A percentile compares a stretch with the other conserved stretches of the same genome.
Evolutionary conservation across 2,113 vertebrate genomes (phyloP).

Genomic region (Oplegnathus fasciatus): DNA sequence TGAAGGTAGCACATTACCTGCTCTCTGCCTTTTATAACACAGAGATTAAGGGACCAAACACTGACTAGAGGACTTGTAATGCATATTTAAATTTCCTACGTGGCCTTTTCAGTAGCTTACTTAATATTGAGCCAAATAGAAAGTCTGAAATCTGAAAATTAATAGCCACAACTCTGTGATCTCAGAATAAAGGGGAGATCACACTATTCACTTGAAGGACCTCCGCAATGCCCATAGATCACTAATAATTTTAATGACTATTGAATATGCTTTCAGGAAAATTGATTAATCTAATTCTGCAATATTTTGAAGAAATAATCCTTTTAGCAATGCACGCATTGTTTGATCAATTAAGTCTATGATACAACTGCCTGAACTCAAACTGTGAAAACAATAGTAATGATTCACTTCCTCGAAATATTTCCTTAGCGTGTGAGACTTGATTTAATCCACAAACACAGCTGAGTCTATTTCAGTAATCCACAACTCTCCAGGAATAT

Average conservation of each 20-base stretch:
- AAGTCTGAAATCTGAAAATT: constrained; percentile 66
- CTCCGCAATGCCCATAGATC: constrained; percentile 58
- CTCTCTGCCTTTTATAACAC: constrained; percentile 39
- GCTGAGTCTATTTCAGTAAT: neutral
- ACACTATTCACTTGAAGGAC: constrained; percentile 67
- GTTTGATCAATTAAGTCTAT: constrained; percentile 50
- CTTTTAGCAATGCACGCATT: constrained; percentile 35
- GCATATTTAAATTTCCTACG: constrained; percentile 55
- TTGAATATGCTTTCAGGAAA: constrained; percentile 57
- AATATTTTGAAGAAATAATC: constrained; percentile 49
- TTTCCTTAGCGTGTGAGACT: constrained; percentile 17
- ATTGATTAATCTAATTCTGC: constrained; percentile 45
- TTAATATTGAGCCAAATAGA: constrained; percentile 62
- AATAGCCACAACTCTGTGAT: constrained; percentile 69
- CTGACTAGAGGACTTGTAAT: constrained; percentile 43
- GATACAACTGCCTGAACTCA: constrained; percentile 28
- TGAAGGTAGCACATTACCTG: constrained; percentile 50
- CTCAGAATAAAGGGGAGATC: constrained; percentile 70
- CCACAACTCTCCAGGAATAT: neutral
- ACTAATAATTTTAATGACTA: constrained; percentile 63
- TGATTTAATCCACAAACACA: constrained; percentile 10
- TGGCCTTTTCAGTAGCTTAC: constrained; percentile 36
- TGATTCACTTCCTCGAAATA: constrained; percentile 5
- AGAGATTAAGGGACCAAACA: constrained; percentile 50
- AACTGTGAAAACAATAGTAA: constrained; percentile 8